Evolutionary conservation across 2,888 invertebrate species (phyloP), one percentile per base, ranked within the genome.

Genomic region (Drosophila mulleri): DNA sequence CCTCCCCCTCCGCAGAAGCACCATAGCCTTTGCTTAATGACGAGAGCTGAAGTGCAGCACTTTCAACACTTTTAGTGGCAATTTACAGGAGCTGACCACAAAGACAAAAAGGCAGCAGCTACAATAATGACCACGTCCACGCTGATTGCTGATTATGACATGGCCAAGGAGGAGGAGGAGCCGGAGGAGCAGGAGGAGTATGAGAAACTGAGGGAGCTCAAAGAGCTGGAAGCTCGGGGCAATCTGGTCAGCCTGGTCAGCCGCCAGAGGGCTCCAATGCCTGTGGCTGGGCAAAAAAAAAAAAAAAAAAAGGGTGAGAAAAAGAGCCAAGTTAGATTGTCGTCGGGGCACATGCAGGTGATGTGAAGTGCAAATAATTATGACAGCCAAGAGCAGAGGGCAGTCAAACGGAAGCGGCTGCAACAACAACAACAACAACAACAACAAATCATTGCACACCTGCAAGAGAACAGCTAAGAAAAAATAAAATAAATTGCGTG

Each of bases 21-120:
- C 12, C 39, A 0, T 16, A 2, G 69, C 29, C 80, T 69, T 67
- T 66, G 47, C 83, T 70, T 89, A 89, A 86, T 88, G 88, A 83
- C 84, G 80, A 82, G 75, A 82, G 75, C 78, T 72, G 75, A 50
- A 89, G 83, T 79, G 86, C 85, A 78, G 75, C 83, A 78, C 75
- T 86, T 50, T 83, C 88, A 89, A 89, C 87, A 83, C 87, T 88
- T 84, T 89, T 88, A 89, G 80, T 86, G 88, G 90, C 86, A 89
- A 88, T 89, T 89, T 89, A 86, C 90, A 89, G 89, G 78, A 86
- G 89, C 78, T 89, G 85, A 86, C 89, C 85, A 73, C 85, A 89
- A 88, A 78, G 70, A 78, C 77, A 75, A 35, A 54, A 26, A 54
- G 26, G 35, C 66, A 53, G 52, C 52, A 53, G 52, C 52, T 23